Evolutionary conservation across 2,113 vertebrate species (phyloP), one percentile per base, ranked within the genome.

Genomic region (Platycercus adscitus): DNA sequence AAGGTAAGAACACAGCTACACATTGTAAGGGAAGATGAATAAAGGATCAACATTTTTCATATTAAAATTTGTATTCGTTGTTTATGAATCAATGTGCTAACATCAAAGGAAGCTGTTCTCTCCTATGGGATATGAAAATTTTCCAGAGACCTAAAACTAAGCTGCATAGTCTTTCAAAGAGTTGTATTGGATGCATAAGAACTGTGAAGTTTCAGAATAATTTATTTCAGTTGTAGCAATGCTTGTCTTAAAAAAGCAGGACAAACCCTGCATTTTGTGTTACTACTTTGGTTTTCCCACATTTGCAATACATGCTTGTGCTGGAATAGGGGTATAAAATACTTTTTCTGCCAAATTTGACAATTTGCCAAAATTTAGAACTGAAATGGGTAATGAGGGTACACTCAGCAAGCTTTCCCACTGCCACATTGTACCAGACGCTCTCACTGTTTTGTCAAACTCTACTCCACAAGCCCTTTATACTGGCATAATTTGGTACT

Each of bases 31-130:
- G 1, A 63, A 64, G 60, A 64, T 9, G 10, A 17, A 61, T 39
- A 69, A 24, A 58, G 23, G 4, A 86, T 65, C 0, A 1, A 31
- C 0, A 0, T 17, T 73, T 79, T 76, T 86, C 44, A 5, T 11
- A 5, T 52, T 79, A 55, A 4, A 66, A 25, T 37, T 37, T 33
- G 4, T 55, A 43, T 63, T 81, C 7, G 5, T 43, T 68, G 1
- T 63, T 71, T 55, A 68, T 60, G 81, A 85, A 63, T 17, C 17
- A 53, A 4, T 65, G 44, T 65, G 3, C 29, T 14, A 60, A 39
- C 17, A 16, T 55, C 11, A 60, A 19, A 78, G 41, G 7, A 63
- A 71, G 35, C n/a, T 29, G 37, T 3, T 63, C 18, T 35, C 5
- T 88, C 35, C 28, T 71, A 44, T 6, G 53, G 8, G 39, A 63